Percentiles rank a stretch among this genome's conserved stretches.
Evolutionary conservation across 2,113 vertebrate genomes (phyloP).

Genomic region (Trachemys scripta): DNA sequence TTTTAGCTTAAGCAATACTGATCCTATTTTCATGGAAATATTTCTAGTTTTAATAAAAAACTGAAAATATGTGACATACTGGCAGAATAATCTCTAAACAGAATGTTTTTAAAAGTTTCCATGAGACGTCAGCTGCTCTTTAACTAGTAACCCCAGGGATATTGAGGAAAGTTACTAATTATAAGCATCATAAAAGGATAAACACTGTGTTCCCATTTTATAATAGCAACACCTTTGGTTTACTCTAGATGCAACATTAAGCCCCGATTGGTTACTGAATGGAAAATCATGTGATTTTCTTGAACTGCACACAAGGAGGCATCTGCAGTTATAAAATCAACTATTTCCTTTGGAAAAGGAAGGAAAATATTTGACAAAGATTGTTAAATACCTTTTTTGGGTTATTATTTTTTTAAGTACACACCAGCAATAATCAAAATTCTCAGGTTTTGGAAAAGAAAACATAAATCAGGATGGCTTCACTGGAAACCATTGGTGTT

Average conservation of each 20-base stretch:
- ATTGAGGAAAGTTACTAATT: constrained; percentile 21
- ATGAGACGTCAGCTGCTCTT: neutral
- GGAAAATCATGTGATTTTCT: constrained; percentile 63
- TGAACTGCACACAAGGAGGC: constrained; percentile 46
- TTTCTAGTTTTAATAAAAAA: neutral
- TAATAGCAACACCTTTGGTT: constrained; percentile 21
- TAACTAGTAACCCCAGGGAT: constrained; percentile 19
- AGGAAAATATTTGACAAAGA: constrained; percentile 46
- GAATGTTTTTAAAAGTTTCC: constrained; percentile 33
- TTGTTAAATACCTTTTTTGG: constrained; percentile 13
- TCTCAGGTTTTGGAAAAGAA: neutral
- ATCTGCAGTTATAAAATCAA: constrained; percentile 66
- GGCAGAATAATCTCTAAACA: constrained; percentile 1
- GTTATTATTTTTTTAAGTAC: neutral
- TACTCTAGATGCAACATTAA: neutral
- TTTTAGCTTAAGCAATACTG: neutral
- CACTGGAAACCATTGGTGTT: neutral
- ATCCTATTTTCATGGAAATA: neutral
- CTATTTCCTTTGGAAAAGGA: constrained; percentile 65
- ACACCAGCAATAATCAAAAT: constrained; percentile 28
- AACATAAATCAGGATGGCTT: constrained; percentile 1
- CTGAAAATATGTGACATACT: neutral
- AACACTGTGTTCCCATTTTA: neutral
- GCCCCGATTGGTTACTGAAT: constrained; percentile 27
- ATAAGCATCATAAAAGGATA: neutral